Evolutionary conservation across 1,140 invertebrate genomes (phyloP), one percentile per base, ranked within the genome.

Genomic region (Zeugodacus cucurbitae): DNA sequence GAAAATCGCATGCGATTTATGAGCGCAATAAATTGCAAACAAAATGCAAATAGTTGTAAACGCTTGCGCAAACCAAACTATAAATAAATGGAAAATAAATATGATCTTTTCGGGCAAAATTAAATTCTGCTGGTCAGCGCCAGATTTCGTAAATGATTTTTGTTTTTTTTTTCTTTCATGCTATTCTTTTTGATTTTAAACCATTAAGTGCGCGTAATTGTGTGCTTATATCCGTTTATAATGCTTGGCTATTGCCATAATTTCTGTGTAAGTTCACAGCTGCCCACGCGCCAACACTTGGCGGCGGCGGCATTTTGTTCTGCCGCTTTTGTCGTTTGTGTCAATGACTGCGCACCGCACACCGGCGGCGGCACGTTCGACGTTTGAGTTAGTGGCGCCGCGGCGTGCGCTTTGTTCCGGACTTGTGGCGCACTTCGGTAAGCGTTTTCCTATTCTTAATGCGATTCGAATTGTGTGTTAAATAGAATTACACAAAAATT

Each of bases 1-100:
- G 48, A 82, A 82, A 82, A 82, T 82, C 74, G 41, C 74, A 82
- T 82, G 74, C 74, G 74, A 82, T 82, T 82, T 82, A 82, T 82
- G 44, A 82, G 20, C 29, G 11, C 48, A 82, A 82, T 82, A 82
- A 82, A 82, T 82, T 82, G 44, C 10, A 29, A 82, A 44, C n/a
- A 26, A 82, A 82, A 82, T 82, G 41, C 41, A 82, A 82, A 82
- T 82, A 82, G 26, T 34, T 34, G 17, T 3, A 11, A 82, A 82
- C 26, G 2, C 22, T 82, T 70, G 67, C 32, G 41, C 22, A 26
- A 82, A 82, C 11, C 44, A 14, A 0, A 44, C 11, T 44, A 74
- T 41, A 41, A 26, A 41, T 37, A 41, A 74, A 74, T 2, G n/a
- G n/a, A n/a, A 41, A 74, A 74, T 29, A 41, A 17, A 32, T 54